Evolutionary conservation across 2,797 vertebrate species (phyloP).

Genomic region (Coreius guichenoti): DNA sequence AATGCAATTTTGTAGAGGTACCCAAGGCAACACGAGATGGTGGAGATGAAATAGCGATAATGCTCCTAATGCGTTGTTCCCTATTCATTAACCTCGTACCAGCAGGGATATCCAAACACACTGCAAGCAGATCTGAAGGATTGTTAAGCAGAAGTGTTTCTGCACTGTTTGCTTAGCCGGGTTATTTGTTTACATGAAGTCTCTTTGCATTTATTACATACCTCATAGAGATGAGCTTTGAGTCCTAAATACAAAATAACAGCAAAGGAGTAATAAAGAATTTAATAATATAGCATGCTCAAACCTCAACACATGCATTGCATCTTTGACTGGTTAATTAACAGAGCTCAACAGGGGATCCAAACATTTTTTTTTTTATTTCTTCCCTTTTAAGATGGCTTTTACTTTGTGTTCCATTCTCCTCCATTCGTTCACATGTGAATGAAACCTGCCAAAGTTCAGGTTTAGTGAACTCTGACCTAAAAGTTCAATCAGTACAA

Average conservation of each 20-base stretch:
- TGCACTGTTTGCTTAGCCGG: conserved; percentile 52
- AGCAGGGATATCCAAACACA: conserved; percentile 52
- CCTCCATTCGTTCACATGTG: neutral
- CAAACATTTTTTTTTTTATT: conserved; percentile 5
- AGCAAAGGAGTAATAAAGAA: conserved; percentile 48
- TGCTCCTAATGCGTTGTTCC: conserved; percentile 22
- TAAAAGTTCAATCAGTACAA: neutral
- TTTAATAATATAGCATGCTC: conserved; percentile 30
- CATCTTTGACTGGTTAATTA: conserved; percentile 72
- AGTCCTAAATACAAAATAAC: conserved; percentile 22
- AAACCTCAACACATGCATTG: conserved; percentile 16
- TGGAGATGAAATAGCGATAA: conserved; percentile 41
- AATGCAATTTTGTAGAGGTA: conserved; percentile 33
- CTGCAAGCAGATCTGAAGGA: conserved; percentile 20
- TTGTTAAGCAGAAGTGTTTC: conserved; percentile 1
- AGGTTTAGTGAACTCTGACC: neutral
- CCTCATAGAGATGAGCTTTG: conserved; percentile 47
- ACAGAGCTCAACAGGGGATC: conserved; percentile 44
- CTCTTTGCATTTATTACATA: conserved; percentile 39
- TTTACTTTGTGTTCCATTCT: neutral
- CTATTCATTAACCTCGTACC: conserved; percentile 47
- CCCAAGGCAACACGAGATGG: conserved; percentile 26
- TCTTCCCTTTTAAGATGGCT: conserved; percentile 71
- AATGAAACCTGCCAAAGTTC: neutral
- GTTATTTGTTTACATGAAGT: conserved; percentile 54